Evolutionary conservation across 2,888 invertebrate species (phyloP).

Genomic region (Chrysolina americana): DNA sequence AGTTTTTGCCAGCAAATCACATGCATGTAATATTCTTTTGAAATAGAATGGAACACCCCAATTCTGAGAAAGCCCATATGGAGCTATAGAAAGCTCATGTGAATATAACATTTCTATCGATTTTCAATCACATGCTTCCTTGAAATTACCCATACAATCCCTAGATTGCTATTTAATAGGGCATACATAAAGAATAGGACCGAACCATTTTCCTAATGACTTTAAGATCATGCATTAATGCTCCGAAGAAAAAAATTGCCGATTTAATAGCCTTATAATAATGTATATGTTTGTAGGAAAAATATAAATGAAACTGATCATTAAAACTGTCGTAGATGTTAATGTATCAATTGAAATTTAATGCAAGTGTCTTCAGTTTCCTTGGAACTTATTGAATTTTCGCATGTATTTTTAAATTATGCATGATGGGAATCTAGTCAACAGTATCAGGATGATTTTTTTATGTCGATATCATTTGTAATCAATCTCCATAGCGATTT

Average conservation of each 20-base stretch:
- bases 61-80: background rate
- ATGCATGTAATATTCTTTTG: background rate
- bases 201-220: conserved; percentile 26
- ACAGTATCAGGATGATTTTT: background rate
- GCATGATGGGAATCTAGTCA: background rate
- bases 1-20: background rate
- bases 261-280: conserved; percentile 27
- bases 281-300: background rate
- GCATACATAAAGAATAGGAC: conserved; percentile 23
- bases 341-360: conserved; percentile 27
- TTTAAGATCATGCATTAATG: conserved; percentile 27
- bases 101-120: conserved; percentile 53
- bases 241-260: conserved; percentile 7
- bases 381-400: background rate
- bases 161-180: conserved; percentile 30
- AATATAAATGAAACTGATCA: conserved; percentile 17
- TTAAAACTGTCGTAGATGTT: background rate
- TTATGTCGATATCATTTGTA: background rate
- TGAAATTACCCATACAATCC: conserved; percentile 27
- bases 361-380: background rate
- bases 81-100: conserved; percentile 9
- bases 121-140: conserved; percentile 22
- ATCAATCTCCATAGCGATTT: too few relatives aligned
- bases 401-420: background rate
- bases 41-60: conserved; percentile 1